Evolutionary conservation across 2,113 vertebrate species (phyloP).

Genomic region (Pluvianellus socialis): DNA sequence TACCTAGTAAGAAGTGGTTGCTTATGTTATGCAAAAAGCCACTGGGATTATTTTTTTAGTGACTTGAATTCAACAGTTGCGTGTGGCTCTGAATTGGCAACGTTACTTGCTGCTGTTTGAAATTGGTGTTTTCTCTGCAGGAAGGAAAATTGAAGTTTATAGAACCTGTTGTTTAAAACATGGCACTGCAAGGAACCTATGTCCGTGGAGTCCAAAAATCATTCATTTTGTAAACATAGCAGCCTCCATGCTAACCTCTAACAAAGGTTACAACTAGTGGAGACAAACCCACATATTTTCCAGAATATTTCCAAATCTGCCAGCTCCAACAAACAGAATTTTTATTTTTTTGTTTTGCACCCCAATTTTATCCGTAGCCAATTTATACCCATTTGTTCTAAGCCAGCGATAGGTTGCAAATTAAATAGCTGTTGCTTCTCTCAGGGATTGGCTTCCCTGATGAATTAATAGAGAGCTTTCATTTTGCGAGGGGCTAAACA

Average conservation of each 20-base stretch:
- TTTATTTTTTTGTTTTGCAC: background rate
- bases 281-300: background rate
- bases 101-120: background rate
- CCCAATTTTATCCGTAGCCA: background rate
- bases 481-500: background rate
- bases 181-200: background rate
- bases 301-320: background rate
- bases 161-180: background rate
- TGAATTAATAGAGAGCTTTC: background rate
- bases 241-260: background rate
- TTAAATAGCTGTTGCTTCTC: background rate
- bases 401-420: background rate
- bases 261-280: background rate
- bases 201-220: background rate
- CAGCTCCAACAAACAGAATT: background rate
- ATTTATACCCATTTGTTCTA: background rate
- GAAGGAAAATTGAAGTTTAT: background rate
- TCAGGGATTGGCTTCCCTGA: background rate
- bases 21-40: background rate
- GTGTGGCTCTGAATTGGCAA: background rate
- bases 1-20: background rate
- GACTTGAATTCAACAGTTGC: background rate
- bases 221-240: background rate
- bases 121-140: background rate
- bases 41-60: background rate